Conservation (phyloP, 1,140 invertebrate genomes). For the Babylonia areolata region DNA sequence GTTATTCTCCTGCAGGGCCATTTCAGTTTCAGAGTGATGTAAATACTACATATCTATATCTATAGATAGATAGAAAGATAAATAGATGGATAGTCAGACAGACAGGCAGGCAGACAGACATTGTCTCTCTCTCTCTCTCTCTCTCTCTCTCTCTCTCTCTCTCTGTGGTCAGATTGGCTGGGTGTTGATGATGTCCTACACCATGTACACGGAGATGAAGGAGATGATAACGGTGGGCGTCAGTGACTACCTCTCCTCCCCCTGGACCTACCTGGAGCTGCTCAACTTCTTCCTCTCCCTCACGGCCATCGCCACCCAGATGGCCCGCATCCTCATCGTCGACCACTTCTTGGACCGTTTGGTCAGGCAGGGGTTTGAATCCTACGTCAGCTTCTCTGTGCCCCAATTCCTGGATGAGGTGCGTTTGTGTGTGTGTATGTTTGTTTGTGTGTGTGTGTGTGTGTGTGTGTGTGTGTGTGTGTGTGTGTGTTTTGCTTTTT, state of each 20-base stretch:
- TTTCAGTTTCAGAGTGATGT: too few relatives aligned
- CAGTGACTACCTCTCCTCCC: not conserved
- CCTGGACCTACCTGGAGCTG: slow-evolving; percentile 24
- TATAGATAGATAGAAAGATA: too few relatives aligned
- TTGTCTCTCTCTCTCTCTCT: too few relatives aligned
- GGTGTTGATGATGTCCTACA: not conserved
- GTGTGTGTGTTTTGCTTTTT: not conserved
- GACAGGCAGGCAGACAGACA: too few relatives aligned
- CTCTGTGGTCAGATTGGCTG: not conserved
- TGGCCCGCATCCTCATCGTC: not conserved
- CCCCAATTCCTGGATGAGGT: not conserved
- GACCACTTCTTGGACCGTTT: not conserved
- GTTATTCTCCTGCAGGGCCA: too few relatives aligned
- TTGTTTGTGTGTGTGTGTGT: too few relatives aligned
- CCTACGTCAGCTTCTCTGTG: slow-evolving; percentile 4
- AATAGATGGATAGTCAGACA: too few relatives aligned
- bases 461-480: too few relatives aligned
- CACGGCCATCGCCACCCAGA: not conserved
- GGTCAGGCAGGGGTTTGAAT: too few relatives aligned
- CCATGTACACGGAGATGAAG: slow-evolving; percentile 8
- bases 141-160: not conserved
- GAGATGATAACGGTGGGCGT: not conserved
- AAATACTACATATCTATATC: too few relatives aligned
- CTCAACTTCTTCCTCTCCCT: slow-evolving; percentile 14
- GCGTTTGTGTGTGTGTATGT: too few relatives aligned